phyloP scores from a whole-genome alignment of 2,888 invertebrate species.

The Campaea margaritaria region DNA sequence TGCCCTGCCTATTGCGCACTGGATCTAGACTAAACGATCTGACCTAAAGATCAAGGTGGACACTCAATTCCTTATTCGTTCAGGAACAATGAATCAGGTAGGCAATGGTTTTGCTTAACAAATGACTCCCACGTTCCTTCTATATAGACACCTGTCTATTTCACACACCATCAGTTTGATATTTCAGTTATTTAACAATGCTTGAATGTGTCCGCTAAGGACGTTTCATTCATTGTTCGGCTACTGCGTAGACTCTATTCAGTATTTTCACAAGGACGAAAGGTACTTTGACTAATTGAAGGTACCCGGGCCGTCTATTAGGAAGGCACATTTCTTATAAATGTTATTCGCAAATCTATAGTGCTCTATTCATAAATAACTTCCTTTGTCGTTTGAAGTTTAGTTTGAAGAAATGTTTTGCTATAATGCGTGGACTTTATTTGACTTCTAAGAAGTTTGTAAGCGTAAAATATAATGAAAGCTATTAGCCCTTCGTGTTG shows the following conservation, averaged over 20 bases:
- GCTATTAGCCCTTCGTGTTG: too few relatives aligned
- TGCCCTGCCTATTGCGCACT: conserved; percentile 60
- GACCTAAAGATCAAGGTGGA: conserved; percentile 66
- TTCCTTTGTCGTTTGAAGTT: not conserved
- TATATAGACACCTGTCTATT: too few relatives aligned
- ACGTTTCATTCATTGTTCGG: conserved; percentile 25
- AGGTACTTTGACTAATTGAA: conserved; percentile 13
- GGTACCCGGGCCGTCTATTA: conserved; percentile 10
- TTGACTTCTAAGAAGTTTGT: too few relatives aligned
- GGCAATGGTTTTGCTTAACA: conserved; percentile 13
- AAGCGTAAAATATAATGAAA: too few relatives aligned
- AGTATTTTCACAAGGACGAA: conserved; percentile 45
- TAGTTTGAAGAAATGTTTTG: too few relatives aligned
- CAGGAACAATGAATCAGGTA: conserved; percentile 18
- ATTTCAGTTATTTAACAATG: conserved; percentile 16
- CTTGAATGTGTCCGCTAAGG: conserved; percentile 14
- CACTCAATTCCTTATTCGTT: conserved; percentile 26
- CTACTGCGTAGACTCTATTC: conserved; percentile 53
- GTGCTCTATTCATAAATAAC: conserved; percentile 1
- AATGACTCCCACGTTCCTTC: conserved; percentile 22
- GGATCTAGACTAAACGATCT: conserved; percentile 65
- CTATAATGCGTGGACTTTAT: too few relatives aligned
- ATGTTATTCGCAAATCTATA: conserved; percentile 1
- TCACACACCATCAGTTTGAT: conserved; percentile 17
- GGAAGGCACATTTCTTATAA: conserved; percentile 7